Evolutionary conservation across 2,888 invertebrate genomes (phyloP).

Genomic region (Cartodere bifasciata): DNA sequence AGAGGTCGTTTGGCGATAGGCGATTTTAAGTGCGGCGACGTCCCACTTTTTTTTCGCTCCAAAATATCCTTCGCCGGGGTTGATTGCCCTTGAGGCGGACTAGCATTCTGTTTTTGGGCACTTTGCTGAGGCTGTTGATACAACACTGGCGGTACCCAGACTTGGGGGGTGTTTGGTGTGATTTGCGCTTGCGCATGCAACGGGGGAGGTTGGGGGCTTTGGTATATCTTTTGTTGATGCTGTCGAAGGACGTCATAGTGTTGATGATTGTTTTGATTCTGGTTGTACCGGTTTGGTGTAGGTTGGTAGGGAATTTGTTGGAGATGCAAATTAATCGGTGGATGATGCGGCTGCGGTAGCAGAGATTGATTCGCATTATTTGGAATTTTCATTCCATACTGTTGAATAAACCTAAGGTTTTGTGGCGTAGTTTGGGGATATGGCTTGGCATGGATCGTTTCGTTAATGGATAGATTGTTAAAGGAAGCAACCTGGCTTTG

Average conservation of each 20-base stretch:
- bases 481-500: slow-evolving; percentile 19
- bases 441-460: slow-evolving; percentile 35
- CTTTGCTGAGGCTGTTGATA: slow-evolving; percentile 26
- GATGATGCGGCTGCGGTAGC: slow-evolving; percentile 35
- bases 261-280: slow-evolving; percentile 3
- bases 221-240: slow-evolving; percentile 18
- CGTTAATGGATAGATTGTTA: slow-evolving; percentile 18
- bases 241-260: slow-evolving; percentile 20
- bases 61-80: slow-evolving; percentile 23
- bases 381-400: slow-evolving; percentile 44
- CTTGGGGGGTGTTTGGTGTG: slow-evolving; percentile 25
- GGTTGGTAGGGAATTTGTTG: slow-evolving; percentile 20
- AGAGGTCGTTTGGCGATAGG: slow-evolving; percentile 74
- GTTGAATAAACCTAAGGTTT: slow-evolving; percentile 41
- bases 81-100: slow-evolving; percentile 11
- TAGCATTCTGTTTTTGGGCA: slow-evolving; percentile 16
- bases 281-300: slow-evolving; percentile 1
- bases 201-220: slow-evolving; percentile 18
- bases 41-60: slow-evolving; percentile 22
- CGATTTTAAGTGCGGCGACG: slow-evolving; percentile 48
- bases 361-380: slow-evolving; percentile 36
- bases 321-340: slow-evolving; percentile 32
- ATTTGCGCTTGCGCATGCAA: slow-evolving; percentile 22
- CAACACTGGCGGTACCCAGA: slow-evolving; percentile 27
- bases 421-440: slow-evolving; percentile 43